Evolutionary conservation across 1,140 invertebrate genomes (phyloP), one percentile per base, ranked within the genome.

Genomic region (Macrocentrus cingulum): DNA sequence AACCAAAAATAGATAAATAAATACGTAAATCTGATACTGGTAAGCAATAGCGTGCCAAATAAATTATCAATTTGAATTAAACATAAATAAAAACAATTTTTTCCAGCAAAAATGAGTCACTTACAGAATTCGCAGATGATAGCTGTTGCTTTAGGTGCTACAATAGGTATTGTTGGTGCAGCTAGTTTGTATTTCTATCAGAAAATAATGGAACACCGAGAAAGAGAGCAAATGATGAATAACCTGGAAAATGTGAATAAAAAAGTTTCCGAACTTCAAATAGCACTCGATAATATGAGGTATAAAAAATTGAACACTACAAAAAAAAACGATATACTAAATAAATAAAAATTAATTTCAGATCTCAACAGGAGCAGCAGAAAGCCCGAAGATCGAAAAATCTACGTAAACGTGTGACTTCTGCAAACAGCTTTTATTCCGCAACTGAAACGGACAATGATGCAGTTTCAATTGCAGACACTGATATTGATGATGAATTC

Each of bases 141-240:
- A 19, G 74, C 74, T 49, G 71, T 69, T 56, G 72, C 71, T 22
- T 62, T 80, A 9, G 75, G 75, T 9, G 84, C 84, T 44, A 80
- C 87, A 19, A 79, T 87, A 16, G 85, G 85, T 16, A 71, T 87
- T 1, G 77, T 87, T 32, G 82, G 85, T 46, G 85, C 83, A 13
- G 85, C 85, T 55, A 81, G 83, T 34, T 76, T 86, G 48, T 83
- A 85, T 61, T 79, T 88, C 42, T 84, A 84, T 54, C 82, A 87
- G 56, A 85, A 83, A 67, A 75, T 85, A n/a, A 77, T 83, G 50
- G 83, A 83, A 41, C 81, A 85, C 60, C 81, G 82, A 63, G 66
- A 83, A 49, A 76, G 84, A 61, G 73, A 77, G 15, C 76, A 79
- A 61, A 75, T 82, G 60, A 74, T 81, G 72, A 57, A 55, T 25